phyloP scores from a whole-genome alignment of 2,888 invertebrate species.

The Trichacis sp. region DNA sequence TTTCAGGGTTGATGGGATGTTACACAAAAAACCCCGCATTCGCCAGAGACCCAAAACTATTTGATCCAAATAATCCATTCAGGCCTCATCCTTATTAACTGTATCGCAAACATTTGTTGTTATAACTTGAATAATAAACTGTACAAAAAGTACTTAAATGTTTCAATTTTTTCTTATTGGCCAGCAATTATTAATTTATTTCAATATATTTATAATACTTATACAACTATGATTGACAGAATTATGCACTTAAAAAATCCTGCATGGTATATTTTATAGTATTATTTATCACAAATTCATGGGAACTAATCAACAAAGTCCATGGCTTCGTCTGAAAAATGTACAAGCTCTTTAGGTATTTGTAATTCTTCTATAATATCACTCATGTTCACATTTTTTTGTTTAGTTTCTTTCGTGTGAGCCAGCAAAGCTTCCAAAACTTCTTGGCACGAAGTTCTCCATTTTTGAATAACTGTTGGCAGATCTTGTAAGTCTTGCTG shows the following conservation, averaged over 20 bases:
- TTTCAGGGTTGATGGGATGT: conserved; percentile 81
- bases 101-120: conserved; percentile 12
- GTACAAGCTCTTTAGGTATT: conserved; percentile 70
- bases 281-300: not conserved
- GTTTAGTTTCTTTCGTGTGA: conserved; percentile 68
- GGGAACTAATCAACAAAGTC: conserved; percentile 5
- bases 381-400: conserved; percentile 70
- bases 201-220: not conserved
- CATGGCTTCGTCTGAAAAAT: conserved; percentile 71
- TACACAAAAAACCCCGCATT: conserved; percentile 85
- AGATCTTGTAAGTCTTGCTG: conserved; percentile 71
- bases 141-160: too few relatives aligned
- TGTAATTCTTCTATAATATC: conserved; percentile 71
- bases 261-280: conserved; percentile 6
- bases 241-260: too few relatives aligned
- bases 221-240: too few relatives aligned
- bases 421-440: conserved; percentile 71
- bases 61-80: conserved; percentile 87
- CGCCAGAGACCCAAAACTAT: conserved; percentile 88
- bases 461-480: conserved; percentile 70
- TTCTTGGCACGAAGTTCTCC: conserved; percentile 72
- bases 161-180: too few relatives aligned
- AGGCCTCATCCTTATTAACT: conserved; percentile 81
- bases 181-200: too few relatives aligned
- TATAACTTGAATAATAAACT: not conserved